These are phyloP conservation scores for Condylostylus longicornis DNA, from an alignment of 1,140 invertebrate genomes.

Conservation along the genomic window DNA sequence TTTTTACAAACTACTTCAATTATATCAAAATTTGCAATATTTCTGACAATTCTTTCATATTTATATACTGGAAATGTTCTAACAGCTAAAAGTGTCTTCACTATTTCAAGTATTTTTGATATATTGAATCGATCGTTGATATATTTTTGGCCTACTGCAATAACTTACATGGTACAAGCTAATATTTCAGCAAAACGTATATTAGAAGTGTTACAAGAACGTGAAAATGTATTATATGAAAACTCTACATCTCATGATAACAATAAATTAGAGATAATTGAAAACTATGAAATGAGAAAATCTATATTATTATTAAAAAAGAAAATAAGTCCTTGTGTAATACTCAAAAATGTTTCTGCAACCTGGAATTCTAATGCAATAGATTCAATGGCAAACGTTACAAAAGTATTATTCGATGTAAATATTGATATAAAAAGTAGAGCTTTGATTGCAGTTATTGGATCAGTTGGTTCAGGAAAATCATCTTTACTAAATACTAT, in stretches of 20 bases:
- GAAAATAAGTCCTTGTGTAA: slow-evolving; percentile 21
- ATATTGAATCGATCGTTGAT: slow-evolving; percentile 38
- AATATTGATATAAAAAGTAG: slow-evolving; percentile 33
- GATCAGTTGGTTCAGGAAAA: slow-evolving; percentile 72
- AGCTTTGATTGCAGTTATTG: slow-evolving; percentile 50
- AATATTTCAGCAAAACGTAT: slow-evolving; percentile 52
- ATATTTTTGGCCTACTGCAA: slow-evolving; percentile 52
- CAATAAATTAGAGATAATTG: slow-evolving; percentile 16
- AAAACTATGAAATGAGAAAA: slow-evolving; percentile 14
- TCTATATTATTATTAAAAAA: slow-evolving; percentile 16
- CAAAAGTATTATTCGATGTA: slow-evolving; percentile 36
- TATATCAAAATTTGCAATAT: slow-evolving; percentile 45
- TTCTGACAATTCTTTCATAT: slow-evolving; percentile 44
- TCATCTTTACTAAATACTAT: slow-evolving; percentile 52
- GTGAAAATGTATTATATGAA: slow-evolving; percentile 17
- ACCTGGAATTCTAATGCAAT: slow-evolving; percentile 31
- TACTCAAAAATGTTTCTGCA: slow-evolving; percentile 28
- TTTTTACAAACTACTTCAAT: slow-evolving; percentile 34
- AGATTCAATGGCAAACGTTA: slow-evolving; percentile 11
- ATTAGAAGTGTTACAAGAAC: slow-evolving; percentile 38
- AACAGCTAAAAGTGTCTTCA: slow-evolving; percentile 43
- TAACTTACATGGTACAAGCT: slow-evolving; percentile 39
- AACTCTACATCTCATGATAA: no score
- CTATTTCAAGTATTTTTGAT: slow-evolving; percentile 36
- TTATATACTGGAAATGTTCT: slow-evolving; percentile 42